Evolutionary conservation across 2,113 vertebrate genomes (phyloP).

Genomic region (Onychorhynchus coronatus): DNA sequence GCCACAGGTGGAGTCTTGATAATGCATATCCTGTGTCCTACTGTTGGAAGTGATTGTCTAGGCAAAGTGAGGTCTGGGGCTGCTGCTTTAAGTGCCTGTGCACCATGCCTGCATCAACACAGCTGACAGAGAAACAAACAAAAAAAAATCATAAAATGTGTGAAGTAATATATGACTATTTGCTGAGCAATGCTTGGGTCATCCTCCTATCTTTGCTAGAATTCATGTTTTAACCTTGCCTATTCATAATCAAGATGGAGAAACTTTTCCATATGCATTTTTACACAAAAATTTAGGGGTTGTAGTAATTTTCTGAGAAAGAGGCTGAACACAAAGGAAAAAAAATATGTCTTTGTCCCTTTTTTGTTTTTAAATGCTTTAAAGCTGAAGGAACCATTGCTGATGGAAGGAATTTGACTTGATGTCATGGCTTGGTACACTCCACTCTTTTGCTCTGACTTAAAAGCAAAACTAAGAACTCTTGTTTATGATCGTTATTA

Average conservation of each 20-base stretch:
- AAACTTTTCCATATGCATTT: not conserved
- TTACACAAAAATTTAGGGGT: not conserved
- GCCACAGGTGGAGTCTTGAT: not conserved
- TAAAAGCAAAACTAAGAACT: not conserved
- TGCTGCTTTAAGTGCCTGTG: not conserved
- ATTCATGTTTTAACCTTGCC: not conserved
- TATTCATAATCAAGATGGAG: not conserved
- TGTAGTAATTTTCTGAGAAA: not conserved
- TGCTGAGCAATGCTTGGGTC: not conserved
- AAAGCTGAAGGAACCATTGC: not conserved
- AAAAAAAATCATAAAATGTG: rapidly evolving
- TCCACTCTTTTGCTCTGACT: not conserved
- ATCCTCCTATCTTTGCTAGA: not conserved
- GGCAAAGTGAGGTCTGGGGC: not conserved
- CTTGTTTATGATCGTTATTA: not conserved
- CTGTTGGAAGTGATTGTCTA: not conserved
- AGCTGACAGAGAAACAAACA: not conserved
- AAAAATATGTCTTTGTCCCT: not conserved
- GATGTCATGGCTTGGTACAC: not conserved
- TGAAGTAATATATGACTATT: not conserved
- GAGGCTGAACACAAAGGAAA: not conserved
- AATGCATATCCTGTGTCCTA: not conserved
- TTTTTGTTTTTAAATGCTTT: not conserved
- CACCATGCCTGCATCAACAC: not conserved
- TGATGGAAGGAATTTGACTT: not conserved